Conservation (phyloP, 2,113 vertebrate species). For the Vombatus ursinus region DNA sequence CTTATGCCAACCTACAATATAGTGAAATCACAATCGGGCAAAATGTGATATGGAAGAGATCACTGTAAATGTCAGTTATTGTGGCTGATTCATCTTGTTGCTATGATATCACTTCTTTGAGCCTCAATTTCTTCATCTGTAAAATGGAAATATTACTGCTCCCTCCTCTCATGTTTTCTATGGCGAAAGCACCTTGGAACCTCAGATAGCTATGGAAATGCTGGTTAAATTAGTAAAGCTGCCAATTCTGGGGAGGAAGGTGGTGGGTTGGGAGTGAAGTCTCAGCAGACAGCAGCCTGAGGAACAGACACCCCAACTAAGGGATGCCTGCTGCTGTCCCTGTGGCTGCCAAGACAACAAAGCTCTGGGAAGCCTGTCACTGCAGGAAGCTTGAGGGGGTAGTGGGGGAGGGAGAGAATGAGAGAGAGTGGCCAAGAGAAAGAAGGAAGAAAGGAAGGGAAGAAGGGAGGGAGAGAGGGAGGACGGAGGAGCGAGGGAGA, state of each 20-base stretch:
- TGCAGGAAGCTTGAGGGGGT: not conserved
- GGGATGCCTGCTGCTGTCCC: not conserved
- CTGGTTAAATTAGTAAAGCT: not conserved
- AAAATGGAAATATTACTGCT: not conserved
- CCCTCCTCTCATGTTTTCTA: not conserved
- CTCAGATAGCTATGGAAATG: not conserved
- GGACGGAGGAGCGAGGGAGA: not conserved
- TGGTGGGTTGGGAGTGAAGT: not conserved
- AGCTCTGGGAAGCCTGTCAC: conserved; percentile 17
- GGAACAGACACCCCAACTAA: not conserved
- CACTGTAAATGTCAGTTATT: not conserved
- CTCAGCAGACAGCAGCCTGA: not conserved
- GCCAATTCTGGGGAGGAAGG: not conserved
- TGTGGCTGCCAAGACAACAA: conserved; percentile 44
- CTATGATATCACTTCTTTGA: not conserved
- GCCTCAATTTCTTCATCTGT: conserved; percentile 3
- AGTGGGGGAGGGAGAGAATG: not conserved
- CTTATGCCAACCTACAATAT: too few species aligned
- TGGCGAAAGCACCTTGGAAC: not conserved
- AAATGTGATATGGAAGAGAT: too few species aligned
- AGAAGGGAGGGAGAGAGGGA: not conserved
- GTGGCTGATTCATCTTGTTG: not conserved
- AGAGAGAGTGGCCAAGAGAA: not conserved
- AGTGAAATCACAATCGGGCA: too few species aligned
- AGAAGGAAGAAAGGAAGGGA: not conserved